These are phyloP conservation scores for Lacanobia wlatinum DNA, from an alignment of 2,888 invertebrate genomes.

Conservation along the genomic window DNA sequence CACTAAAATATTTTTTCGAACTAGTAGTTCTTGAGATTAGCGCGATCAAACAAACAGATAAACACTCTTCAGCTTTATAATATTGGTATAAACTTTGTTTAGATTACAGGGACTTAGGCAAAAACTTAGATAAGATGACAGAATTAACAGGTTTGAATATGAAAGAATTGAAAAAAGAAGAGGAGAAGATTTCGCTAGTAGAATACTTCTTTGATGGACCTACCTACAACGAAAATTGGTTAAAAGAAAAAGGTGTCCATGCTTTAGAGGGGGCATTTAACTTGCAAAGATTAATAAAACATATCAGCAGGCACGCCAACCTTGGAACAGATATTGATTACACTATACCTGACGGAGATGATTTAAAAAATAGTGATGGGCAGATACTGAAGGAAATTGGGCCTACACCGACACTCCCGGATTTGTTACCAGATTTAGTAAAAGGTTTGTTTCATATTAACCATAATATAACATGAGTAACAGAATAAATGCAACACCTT, in stretches of 20 bases:
- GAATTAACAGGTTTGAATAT: constrained; percentile 81
- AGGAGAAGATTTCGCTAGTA: constrained; percentile 79
- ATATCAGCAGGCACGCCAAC: constrained; percentile 75
- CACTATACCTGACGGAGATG: constrained; percentile 50
- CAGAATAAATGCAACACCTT: no score
- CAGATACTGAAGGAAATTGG: constrained; percentile 74
- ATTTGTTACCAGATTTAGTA: constrained; percentile 64
- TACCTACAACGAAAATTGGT: constrained; percentile 76
- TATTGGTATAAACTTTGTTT: constrained; percentile 10
- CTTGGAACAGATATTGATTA: constrained; percentile 63
- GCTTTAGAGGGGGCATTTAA: constrained; percentile 77
- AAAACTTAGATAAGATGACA: constrained; percentile 78
- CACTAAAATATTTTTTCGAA: no score
- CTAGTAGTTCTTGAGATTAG: no score
- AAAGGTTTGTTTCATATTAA: constrained; percentile 43
- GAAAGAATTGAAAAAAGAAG: constrained; percentile 76
- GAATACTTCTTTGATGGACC: constrained; percentile 81
- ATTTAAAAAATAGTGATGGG: constrained; percentile 62
- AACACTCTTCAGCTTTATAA: no score
- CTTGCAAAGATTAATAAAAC: constrained; percentile 77
- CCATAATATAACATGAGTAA: no score
- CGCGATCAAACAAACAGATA: no score
- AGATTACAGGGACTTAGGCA: constrained; percentile 80
- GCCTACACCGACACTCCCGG: constrained; percentile 69
- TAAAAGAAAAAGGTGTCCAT: constrained; percentile 74